Conservation (phyloP, 1,140 invertebrate genomes). For the Delia radicum region DNA sequence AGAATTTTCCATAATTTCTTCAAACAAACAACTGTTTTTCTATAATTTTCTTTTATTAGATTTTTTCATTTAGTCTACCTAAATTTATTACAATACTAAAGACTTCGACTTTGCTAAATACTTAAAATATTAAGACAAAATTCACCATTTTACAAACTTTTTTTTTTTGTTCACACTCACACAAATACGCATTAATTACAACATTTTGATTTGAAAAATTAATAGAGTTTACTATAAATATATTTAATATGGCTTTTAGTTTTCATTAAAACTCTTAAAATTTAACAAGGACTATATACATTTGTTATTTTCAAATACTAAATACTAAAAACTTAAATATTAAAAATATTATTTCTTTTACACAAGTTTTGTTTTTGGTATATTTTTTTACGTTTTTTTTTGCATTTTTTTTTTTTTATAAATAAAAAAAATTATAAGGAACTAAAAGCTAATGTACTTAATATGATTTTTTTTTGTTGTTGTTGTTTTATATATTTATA, state of each 20-base stretch:
- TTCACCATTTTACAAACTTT: not conserved
- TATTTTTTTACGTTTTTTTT: not conserved
- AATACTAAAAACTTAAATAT: not conserved
- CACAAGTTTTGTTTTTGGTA: not conserved
- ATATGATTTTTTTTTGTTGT: not conserved
- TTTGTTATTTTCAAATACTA: not conserved
- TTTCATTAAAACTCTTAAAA: constrained; percentile 8
- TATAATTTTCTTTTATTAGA: not conserved
- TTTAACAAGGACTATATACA: constrained; percentile 15
- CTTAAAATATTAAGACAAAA: not conserved
- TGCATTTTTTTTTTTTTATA: not conserved
- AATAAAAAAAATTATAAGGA: not conserved
- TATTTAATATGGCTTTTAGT: not conserved
- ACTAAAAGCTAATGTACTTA: not conserved
- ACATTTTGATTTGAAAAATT: not conserved
- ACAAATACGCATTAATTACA: constrained; percentile 2
- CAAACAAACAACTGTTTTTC: too few species aligned
- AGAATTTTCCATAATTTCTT: too few species aligned
- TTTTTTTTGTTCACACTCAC: not conserved
- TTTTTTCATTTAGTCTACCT: not conserved
- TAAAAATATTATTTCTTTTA: not conserved
- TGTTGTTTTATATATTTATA: not conserved
- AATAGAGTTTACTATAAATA: not conserved
- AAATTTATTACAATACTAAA: constrained; percentile 6
- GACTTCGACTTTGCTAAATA: not conserved